Percentiles rank a stretch among this genome's conserved stretches.
These are phyloP conservation scores for Loripinus fragilis DNA, from an alignment of 2,888 invertebrate species.

Conservation along the genomic window DNA sequence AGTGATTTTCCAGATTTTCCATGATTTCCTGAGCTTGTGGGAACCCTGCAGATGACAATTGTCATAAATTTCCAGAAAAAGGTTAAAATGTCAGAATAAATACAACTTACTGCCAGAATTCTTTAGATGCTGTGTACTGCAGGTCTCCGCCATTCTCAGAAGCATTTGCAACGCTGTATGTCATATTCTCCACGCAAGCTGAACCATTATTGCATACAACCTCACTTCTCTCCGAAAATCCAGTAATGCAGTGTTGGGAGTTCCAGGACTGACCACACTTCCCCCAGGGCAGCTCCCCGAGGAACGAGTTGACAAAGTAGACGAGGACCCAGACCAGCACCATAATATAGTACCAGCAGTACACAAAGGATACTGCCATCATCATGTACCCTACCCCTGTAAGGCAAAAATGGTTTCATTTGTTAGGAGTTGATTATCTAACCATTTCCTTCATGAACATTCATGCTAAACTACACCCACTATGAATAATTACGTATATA, in stretches of 20 bases:
- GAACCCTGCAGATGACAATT: no score
- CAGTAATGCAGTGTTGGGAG: constrained; percentile 48
- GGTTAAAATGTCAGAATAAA: no score
- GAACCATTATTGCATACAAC: constrained; percentile 9
- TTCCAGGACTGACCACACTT: constrained; percentile 64
- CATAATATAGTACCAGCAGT: constrained; percentile 67
- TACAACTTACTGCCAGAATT: constrained; percentile 68
- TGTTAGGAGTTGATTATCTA: no score
- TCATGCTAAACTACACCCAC: no score
- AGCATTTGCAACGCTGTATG: not conserved
- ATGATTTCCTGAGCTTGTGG: no score
- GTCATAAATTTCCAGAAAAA: no score
- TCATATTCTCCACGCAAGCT: not conserved
- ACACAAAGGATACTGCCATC: constrained; percentile 65
- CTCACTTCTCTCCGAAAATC: not conserved
- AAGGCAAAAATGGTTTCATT: no score
- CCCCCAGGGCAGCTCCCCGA: constrained; percentile 57
- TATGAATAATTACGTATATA: no score
- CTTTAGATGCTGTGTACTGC: constrained; percentile 50
- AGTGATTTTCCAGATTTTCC: no score
- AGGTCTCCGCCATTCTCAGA: constrained; percentile 13
- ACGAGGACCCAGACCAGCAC: constrained; percentile 67
- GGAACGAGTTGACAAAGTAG: constrained; percentile 64
- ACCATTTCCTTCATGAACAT: no score
- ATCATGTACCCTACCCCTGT: constrained; percentile 69